Evolutionary conservation across 2,888 invertebrate genomes (phyloP).

Genomic region (Drosophila atripex): DNA sequence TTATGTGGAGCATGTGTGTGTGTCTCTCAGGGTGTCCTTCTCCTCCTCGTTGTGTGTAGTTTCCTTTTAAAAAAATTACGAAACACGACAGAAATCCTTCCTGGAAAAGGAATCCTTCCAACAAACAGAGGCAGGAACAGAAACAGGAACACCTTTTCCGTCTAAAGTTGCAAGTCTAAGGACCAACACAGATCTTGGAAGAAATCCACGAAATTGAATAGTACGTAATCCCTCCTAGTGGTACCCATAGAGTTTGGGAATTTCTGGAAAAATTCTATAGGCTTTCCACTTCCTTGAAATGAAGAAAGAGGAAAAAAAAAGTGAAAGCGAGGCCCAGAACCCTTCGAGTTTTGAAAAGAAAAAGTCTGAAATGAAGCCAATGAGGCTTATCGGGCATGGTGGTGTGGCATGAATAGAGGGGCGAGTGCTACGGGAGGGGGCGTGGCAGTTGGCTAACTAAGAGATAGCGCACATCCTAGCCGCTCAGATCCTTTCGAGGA

Average conservation of each 20-base stretch:
- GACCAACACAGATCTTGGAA: conserved; percentile 2
- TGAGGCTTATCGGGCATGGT: conserved; percentile 19
- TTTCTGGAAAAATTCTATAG: not conserved
- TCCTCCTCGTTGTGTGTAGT: conserved; percentile 40
- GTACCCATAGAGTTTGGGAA: not conserved
- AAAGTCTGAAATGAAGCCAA: conserved; percentile 1
- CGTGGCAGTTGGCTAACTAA: not conserved
- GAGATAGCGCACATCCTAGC: conserved; percentile 45
- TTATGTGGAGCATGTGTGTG: conserved; percentile 42
- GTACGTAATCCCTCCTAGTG: not conserved
- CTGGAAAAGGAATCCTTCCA: not conserved
- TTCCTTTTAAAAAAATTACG: conserved; percentile 60
- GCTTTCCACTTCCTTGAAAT: not conserved
- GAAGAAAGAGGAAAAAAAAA: conserved; percentile 16
- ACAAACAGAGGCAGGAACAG: not conserved
- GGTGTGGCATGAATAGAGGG: conserved; percentile 8
- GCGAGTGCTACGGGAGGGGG: conserved; percentile 7
- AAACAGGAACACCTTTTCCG: no score
- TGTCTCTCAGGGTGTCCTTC: not conserved
- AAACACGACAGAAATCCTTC: conserved; percentile 16
- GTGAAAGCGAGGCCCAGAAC: conserved; percentile 54
- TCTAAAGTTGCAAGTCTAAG: not conserved
- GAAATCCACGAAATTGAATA: conserved; percentile 2
- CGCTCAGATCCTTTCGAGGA: conserved; percentile 32
- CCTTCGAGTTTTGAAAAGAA: not conserved